Evolutionary conservation across 2,797 vertebrate species (phyloP), one percentile per base, ranked within the genome.

Genomic region (Liparis tanakae): DNA sequence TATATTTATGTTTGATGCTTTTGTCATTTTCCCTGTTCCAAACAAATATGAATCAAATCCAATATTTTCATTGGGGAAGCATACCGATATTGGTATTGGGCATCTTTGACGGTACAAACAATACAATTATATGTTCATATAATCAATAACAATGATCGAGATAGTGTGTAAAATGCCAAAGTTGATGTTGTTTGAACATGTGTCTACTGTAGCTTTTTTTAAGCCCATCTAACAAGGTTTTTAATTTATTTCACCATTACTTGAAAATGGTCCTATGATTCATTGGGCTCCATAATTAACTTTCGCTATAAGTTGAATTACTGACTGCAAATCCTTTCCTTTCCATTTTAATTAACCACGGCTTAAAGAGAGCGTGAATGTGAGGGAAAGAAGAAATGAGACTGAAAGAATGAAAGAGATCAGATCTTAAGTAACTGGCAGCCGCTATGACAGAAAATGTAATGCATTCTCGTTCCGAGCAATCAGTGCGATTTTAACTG

Each of bases 401-500:
- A 79, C 77, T 74, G 81, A 88, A 86, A 90, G 72, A 87, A 78
- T 85, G 76, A 88, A 86, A 90, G 87, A 91, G 91, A 94, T 92
- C 88, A 89, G 85, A 88, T 89, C 85, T 94, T 91, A 92, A 94
- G 88, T 92, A 94, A 94, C 90, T 93, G 92, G 91, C 92, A 92
- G 88, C 88, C 80, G 87, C 86, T 94, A 90, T 90, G 89, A 92
- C 91, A 91, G 89, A 93, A 91, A 92, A 93, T 92, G 86, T 78
- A 86, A 94, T 94, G 88, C 88, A 91, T 92, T 92, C 93, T 83
- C 92, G 75, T 85, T 84, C 83, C 89, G 88, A 91, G 91, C 86
- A 93, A 94, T 94, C 93, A 91, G 85, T 81, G 82, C 92, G 93
- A 94, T 94, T 93, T 93, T 77, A 90, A 91, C 84, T 93, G 88